phyloP scores from a whole-genome alignment of 2,113 vertebrate genomes.

The Lanius collurio region DNA sequence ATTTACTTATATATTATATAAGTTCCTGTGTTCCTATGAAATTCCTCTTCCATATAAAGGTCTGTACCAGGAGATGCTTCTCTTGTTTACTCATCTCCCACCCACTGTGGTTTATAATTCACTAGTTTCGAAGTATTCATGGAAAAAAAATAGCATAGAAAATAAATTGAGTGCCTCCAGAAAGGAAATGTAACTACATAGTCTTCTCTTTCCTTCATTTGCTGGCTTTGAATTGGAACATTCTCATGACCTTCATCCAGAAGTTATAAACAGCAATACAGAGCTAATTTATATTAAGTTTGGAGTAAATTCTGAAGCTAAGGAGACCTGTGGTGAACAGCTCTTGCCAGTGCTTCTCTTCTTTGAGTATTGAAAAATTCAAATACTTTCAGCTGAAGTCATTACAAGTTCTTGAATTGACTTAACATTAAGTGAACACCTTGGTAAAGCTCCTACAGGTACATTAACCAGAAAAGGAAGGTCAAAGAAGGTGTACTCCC shows the following conservation, averaged over 20 bases:
- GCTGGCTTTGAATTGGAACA: not conserved
- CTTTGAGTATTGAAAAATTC: not conserved
- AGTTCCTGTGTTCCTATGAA: not conserved
- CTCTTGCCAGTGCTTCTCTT: not conserved
- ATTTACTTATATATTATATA: not conserved
- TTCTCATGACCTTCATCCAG: not conserved
- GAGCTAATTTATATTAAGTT: not conserved
- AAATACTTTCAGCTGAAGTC: not conserved
- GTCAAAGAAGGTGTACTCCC: not conserved
- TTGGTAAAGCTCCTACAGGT: not conserved
- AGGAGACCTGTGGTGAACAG: not conserved
- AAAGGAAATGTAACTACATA: not conserved
- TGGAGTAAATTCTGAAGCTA: not conserved
- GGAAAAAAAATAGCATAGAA: not conserved
- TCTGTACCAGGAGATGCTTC: not conserved
- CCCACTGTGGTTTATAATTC: not conserved
- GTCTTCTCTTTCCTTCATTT: not conserved
- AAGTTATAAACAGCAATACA: not conserved
- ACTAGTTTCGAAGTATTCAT: not conserved
- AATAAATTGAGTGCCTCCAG: not conserved
- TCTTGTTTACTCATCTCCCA: not conserved
- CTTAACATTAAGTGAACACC: not conserved
- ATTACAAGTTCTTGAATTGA: not conserved
- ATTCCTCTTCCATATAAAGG: not conserved
- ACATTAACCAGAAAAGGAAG: not conserved